Evolutionary conservation across 2,113 vertebrate genomes (phyloP).

Genomic region (Mesoclemmys tuberculata): DNA sequence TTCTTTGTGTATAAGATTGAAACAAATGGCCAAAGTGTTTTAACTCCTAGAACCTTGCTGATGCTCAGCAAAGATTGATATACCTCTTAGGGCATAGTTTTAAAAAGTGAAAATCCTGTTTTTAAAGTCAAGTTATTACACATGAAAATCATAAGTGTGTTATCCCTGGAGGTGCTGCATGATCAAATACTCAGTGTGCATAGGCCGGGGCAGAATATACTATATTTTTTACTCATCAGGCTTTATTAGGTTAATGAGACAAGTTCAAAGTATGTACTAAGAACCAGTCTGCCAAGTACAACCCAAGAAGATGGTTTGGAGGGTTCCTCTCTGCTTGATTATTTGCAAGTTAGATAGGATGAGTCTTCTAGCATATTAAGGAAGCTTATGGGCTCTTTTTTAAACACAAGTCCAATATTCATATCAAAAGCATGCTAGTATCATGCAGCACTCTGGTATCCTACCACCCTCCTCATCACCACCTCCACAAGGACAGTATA

Average conservation of each 20-base stretch:
- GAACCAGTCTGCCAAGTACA: slow-evolving; percentile 21
- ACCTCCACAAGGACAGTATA: neutral
- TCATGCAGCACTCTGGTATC: neutral
- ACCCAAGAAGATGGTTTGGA: slow-evolving; percentile 22
- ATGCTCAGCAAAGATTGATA: neutral
- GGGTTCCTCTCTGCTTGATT: neutral
- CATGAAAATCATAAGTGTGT: neutral
- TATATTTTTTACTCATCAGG: slow-evolving; percentile 13
- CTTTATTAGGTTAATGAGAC: slow-evolving; percentile 16
- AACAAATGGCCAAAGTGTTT: slow-evolving; percentile 7
- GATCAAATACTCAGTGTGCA: slow-evolving; percentile 23
- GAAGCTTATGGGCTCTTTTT: neutral
- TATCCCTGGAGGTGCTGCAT: neutral
- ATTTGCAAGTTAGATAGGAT: neutral
- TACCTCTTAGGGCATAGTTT: neutral
- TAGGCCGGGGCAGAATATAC: neutral
- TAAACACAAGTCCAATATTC: neutral
- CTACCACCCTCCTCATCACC: neutral
- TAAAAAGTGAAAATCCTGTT: neutral
- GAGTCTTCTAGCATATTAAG: neutral
- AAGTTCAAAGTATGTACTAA: neutral
- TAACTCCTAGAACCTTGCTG: neutral
- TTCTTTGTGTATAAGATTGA: neutral
- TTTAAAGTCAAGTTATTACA: neutral
- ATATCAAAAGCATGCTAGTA: neutral